phyloP scores from a whole-genome alignment of 2,888 invertebrate genomes.

The Colletes collaris region DNA sequence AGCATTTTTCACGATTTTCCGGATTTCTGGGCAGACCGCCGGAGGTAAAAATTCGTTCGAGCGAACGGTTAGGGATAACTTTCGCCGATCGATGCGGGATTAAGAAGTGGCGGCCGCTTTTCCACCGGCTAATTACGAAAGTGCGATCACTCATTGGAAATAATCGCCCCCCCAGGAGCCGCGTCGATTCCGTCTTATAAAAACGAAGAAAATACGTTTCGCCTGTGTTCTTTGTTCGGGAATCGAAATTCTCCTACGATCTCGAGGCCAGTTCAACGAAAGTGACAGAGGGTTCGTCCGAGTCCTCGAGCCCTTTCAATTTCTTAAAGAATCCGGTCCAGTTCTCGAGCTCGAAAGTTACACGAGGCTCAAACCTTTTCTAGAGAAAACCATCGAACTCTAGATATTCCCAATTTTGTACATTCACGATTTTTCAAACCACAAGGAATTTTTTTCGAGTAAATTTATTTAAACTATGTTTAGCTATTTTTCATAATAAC shows the following conservation, averaged over 20 bases:
- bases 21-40: conserved; percentile 64
- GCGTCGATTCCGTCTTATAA: conserved; percentile 19
- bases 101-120: conserved; percentile 64
- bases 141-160: conserved; percentile 64
- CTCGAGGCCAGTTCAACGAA: neutral
- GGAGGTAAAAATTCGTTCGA: conserved; percentile 40
- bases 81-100: conserved; percentile 68
- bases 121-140: conserved; percentile 65
- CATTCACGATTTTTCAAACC: too few relatives aligned
- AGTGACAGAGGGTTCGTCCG: neutral
- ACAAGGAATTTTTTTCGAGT: too few relatives aligned
- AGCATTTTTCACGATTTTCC: conserved; percentile 75
- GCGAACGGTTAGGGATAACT: conserved; percentile 52
- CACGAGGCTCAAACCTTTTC: too few relatives aligned
- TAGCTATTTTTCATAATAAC: too few relatives aligned
- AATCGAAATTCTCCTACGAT: conserved; percentile 1
- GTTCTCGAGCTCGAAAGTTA: too few relatives aligned
- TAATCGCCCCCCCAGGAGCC: conserved; percentile 43
- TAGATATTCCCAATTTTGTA: too few relatives aligned
- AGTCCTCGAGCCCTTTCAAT: too few relatives aligned
- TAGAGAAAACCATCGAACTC: too few relatives aligned
- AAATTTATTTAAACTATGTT: too few relatives aligned
- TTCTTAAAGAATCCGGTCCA: too few relatives aligned
- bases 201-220: conserved; percentile 20
- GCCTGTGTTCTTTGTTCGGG: neutral